A percentile compares a stretch with the other conserved stretches of the same genome.
Conservation (phyloP, 2,888 invertebrate genomes). For the Amorpha juglandis region DNA sequence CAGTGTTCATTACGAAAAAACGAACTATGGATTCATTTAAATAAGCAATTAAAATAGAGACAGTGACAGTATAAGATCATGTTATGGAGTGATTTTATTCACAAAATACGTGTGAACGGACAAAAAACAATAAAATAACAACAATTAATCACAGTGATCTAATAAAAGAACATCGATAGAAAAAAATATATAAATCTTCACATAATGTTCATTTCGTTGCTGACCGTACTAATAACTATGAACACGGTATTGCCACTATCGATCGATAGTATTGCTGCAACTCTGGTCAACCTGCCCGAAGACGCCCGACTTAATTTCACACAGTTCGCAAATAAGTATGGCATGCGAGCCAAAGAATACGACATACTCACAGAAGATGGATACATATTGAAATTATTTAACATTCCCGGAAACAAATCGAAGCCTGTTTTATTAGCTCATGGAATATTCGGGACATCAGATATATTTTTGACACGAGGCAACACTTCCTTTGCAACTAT, state of each 20-base stretch:
- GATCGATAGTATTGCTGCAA: slow-evolving; percentile 5
- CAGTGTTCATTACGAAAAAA: neutral
- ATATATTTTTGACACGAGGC: slow-evolving; percentile 53
- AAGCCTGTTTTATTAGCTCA: slow-evolving; percentile 52
- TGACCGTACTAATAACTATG: neutral
- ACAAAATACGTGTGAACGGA: neutral
- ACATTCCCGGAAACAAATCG: slow-evolving; percentile 43
- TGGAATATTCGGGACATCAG: slow-evolving; percentile 52
- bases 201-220: neutral
- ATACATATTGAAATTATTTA: slow-evolving; percentile 54
- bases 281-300: slow-evolving; percentile 38
- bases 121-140: neutral
- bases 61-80: no score
- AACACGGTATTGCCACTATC: slow-evolving; percentile 1
- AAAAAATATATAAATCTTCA: neutral
- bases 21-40: neutral
- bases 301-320: slow-evolving; percentile 48
- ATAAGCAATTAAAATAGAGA: no score
- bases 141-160: neutral
- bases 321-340: slow-evolving; percentile 50
- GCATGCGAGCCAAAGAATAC: slow-evolving; percentile 45
- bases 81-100: no score
- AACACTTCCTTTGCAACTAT: slow-evolving; percentile 49
- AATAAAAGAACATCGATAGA: neutral
- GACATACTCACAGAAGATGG: slow-evolving; percentile 51